Evolutionary conservation across 2,888 invertebrate genomes (phyloP).

Genomic region (Osmoderma eremita): DNA sequence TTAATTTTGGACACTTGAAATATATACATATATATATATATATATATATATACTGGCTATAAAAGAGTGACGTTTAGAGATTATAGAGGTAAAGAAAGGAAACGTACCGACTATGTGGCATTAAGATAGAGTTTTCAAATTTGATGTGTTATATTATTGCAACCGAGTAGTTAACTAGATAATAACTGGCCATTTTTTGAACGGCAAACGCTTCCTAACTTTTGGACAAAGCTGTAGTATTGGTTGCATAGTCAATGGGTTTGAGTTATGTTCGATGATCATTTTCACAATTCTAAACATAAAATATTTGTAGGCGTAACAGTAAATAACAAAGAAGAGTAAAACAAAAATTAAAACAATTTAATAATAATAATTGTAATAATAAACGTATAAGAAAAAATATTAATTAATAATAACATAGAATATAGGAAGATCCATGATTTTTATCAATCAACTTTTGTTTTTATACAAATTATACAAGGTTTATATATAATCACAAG

Average conservation of each 20-base stretch:
- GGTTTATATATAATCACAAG: conserved; percentile 16
- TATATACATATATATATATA: no score
- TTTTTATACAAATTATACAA: conserved; percentile 53
- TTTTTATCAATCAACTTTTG: conserved; percentile 44
- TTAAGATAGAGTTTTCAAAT: no score
- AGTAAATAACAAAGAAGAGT: conserved; percentile 42
- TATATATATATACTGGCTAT: no score
- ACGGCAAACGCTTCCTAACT: background rate
- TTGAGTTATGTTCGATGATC: background rate
- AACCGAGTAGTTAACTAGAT: no score
- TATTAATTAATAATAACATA: background rate
- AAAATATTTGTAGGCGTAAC: conserved; percentile 38
- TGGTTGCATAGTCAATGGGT: background rate
- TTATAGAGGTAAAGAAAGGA: no score
- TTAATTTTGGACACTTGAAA: no score
- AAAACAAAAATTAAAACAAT: conserved; percentile 1
- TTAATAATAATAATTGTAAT: conserved; percentile 14
- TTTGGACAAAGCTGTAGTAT: background rate
- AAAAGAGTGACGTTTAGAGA: no score
- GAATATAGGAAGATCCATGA: conserved; percentile 54
- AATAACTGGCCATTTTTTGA: no score
- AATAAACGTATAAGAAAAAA: background rate
- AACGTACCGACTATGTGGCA: no score
- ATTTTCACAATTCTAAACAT: background rate
- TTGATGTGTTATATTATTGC: no score